Base-by-base conservation (phyloP, 2,113 vertebrate genomes). In the Coturnix japonica region DNA sequence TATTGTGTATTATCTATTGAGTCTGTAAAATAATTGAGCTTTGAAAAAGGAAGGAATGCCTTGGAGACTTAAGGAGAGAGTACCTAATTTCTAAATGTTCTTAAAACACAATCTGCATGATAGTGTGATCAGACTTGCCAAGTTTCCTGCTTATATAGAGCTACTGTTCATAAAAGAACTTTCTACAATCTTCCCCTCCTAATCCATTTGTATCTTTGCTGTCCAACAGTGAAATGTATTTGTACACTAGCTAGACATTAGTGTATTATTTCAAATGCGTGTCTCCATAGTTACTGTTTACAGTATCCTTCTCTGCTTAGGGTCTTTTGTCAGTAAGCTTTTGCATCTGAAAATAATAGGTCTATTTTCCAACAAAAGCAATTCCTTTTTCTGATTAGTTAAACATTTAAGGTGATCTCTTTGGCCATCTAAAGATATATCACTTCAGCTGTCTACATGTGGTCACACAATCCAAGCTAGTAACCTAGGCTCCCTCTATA, bases 281-380 rank as follows among this genome's bases (percentile, higher is more conserved):
- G 16, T 87, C 56, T 93, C 89, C 59, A 82, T 67, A 95, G 92
- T 56, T 82, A 82, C 71, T 92, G 35, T 80, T 89, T 85, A 49
- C 33, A 77, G 12, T 71, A 39, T 30, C 56, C 85, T 65, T 13
- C 21, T 86, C 71, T 85, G 44, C 51, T 70, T 73, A 56, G n/a
- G 79, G 33, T 15, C 16, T 26, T 71, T 8, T 46, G 47, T 87
- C 75, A 81, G 47, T 87, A 82, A 85, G 15, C 39, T 74, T 77
- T 57, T 87, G 30, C 46, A 61, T 71, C 87, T 82, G 20, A 75
- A 95, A 95, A 54, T 41, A 89, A 46, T 26, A 26, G 1, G 0
- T 70, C 72, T 79, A 73, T 82, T 91, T 82, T 91, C 67, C 78
- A 81, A 26, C 22, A 82, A 57, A 80, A 87, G 41, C 78, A 17